Conservation (phyloP, 1,140 invertebrate genomes). For the Elysia chlorotica region DNA sequence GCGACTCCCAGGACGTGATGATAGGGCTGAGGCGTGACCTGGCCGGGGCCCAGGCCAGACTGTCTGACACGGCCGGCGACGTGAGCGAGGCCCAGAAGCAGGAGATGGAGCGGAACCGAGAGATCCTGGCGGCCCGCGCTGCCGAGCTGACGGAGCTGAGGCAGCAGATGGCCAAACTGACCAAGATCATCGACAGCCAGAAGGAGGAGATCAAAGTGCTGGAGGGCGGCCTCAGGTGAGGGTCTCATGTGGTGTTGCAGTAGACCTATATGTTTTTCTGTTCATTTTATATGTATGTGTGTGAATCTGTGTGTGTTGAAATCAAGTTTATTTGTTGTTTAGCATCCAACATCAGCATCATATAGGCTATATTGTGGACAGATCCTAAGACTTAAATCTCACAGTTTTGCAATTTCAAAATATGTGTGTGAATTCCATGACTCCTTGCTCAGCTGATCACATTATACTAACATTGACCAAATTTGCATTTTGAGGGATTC, state of each 20-base stretch:
- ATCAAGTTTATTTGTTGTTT: too few species aligned
- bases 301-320: background rate
- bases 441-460: too few species aligned
- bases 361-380: too few species aligned
- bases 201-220: slow-evolving; percentile 51
- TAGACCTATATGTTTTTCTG: background rate
- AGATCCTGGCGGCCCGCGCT: slow-evolving; percentile 43
- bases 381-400: too few species aligned
- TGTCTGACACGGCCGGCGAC: slow-evolving; percentile 61
- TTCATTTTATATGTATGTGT: background rate
- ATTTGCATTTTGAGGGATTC: too few species aligned
- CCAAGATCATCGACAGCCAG: slow-evolving; percentile 60
- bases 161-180: slow-evolving; percentile 59
- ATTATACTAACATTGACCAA: too few species aligned
- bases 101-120: slow-evolving; percentile 56
- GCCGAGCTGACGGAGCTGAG: slow-evolving; percentile 51
- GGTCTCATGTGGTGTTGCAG: background rate
- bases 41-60: slow-evolving; percentile 54
- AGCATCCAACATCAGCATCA: too few species aligned
- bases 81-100: slow-evolving; percentile 60
- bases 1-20: slow-evolving; percentile 56
- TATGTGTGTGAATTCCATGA: too few species aligned
- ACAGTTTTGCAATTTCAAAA: too few species aligned
- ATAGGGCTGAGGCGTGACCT: slow-evolving; percentile 55
- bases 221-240: slow-evolving; percentile 44